Evolutionary conservation across 2,797 vertebrate species (phyloP).

Genomic region (Acrossocheilus fasciatus): DNA sequence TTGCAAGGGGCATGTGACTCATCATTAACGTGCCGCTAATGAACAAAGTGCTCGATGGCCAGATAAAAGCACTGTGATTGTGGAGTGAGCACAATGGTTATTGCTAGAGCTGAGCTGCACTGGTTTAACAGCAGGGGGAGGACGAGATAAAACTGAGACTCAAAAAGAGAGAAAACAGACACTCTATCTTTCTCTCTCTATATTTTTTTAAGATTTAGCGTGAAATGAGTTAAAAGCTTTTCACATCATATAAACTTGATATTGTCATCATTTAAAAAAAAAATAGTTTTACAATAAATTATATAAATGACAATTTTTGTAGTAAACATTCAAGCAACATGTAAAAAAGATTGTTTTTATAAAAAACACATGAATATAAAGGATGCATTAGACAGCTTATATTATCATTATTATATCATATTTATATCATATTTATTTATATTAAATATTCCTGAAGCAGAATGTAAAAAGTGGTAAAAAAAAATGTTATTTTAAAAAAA

Average conservation of each 20-base stretch:
- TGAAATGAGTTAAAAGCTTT: neutral
- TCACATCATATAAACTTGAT: neutral
- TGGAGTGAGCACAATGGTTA: neutral
- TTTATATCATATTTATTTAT: neutral
- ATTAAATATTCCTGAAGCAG: neutral
- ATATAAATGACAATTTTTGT: neutral
- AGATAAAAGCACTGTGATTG: conserved; percentile 30
- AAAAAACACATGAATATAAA: too few species aligned
- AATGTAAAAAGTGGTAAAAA: neutral
- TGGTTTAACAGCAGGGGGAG: conserved; percentile 5
- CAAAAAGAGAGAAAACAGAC: neutral
- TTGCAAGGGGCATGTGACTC: conserved; percentile 27
- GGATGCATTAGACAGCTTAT: too few species aligned
- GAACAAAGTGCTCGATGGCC: conserved; percentile 25
- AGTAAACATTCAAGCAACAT: neutral
- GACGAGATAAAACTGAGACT: neutral
- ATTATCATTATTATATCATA: too few species aligned
- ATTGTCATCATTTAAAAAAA: neutral
- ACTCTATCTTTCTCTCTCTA: neutral
- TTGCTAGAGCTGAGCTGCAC: neutral
- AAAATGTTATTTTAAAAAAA: neutral
- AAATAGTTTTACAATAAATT: neutral
- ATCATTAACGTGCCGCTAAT: conserved; percentile 12
- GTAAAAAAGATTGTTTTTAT: too few species aligned
- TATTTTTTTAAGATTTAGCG: neutral